Evolutionary conservation across 64 coral and sea anemone species (phyloP).

Genomic region (Porites australiensis): DNA sequence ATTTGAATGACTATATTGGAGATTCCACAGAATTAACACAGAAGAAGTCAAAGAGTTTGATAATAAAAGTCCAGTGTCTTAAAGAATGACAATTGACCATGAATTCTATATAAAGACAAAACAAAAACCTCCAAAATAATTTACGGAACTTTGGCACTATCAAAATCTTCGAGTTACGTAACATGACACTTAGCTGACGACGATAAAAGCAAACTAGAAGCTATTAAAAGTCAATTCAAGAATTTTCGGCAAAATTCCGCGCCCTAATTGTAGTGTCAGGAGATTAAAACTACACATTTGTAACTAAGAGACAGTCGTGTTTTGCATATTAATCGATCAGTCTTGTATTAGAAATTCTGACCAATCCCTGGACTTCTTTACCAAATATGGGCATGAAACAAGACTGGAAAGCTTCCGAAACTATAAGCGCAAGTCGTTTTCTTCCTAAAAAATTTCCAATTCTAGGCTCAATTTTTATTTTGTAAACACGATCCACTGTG

Average conservation of each 20-base stretch:
- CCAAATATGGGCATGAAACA: slow-evolving; percentile 47
- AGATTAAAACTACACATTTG: background rate
- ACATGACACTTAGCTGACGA: background rate
- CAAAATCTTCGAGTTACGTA: background rate
- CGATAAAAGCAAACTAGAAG: no score
- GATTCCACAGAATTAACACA: no score
- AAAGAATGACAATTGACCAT: no score
- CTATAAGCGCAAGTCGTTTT: background rate
- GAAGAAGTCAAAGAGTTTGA: no score
- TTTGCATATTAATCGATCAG: slow-evolving; percentile 27
- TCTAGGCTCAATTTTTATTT: background rate
- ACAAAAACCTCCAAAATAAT: no score
- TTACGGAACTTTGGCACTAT: no score
- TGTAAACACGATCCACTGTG: no score
- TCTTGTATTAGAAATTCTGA: background rate
- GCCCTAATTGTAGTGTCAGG: background rate
- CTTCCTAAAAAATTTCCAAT: background rate
- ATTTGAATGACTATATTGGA: no score
- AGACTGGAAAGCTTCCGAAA: background rate
- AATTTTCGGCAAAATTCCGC: no score
- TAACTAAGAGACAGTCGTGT: background rate
- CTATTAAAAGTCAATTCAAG: no score
- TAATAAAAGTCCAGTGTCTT: no score
- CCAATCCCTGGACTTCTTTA: slow-evolving; percentile 17
- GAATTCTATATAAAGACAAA: no score